Percentiles rank a stretch among this genome's conserved stretches.
phyloP scores from a whole-genome alignment of 2,113 vertebrate species.

The Pseudorasbora parva region DNA sequence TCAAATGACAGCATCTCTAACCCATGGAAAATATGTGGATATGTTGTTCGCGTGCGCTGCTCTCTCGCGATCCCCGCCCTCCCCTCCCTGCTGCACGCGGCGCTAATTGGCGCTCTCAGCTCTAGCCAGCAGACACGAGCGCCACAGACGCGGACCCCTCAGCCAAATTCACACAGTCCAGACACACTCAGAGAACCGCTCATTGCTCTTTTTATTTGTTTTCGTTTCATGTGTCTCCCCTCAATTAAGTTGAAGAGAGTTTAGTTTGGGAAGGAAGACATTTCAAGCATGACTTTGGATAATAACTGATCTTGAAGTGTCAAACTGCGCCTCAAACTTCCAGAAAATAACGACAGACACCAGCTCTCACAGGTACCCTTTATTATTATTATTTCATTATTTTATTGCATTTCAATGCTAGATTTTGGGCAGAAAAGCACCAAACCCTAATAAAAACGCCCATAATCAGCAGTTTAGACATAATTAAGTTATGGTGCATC shows the following conservation, averaged over 20 bases:
- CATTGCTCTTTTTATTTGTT: neutral
- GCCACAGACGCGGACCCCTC: slow-evolving; percentile 29
- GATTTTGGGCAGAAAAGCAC: too few relatives aligned
- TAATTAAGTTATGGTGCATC: neutral
- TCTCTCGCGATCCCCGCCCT: slow-evolving; percentile 8
- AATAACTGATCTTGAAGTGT: slow-evolving; percentile 34
- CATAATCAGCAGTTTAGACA: neutral
- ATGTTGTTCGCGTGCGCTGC: neutral
- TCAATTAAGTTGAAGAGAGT: neutral
- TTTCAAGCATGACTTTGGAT: slow-evolving; percentile 28
- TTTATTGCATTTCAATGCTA: neutral
- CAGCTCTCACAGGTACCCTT: neutral
- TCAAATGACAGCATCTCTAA: neutral
- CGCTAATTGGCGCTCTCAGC: slow-evolving; percentile 43
- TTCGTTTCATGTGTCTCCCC: neutral
- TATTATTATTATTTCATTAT: neutral
- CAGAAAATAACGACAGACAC: slow-evolving; percentile 9
- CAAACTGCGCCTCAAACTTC: slow-evolving; percentile 12
- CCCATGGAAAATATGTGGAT: neutral
- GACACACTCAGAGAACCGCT: neutral
- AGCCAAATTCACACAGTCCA: neutral
- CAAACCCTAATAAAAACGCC: neutral
- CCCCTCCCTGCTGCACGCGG: neutral
- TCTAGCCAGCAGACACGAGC: slow-evolving; percentile 25
- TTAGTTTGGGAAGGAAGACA: neutral